phyloP scores from a whole-genome alignment of 37 sponge, comb jelly and placozoan species.

The Haliclona indistincta region DNA sequence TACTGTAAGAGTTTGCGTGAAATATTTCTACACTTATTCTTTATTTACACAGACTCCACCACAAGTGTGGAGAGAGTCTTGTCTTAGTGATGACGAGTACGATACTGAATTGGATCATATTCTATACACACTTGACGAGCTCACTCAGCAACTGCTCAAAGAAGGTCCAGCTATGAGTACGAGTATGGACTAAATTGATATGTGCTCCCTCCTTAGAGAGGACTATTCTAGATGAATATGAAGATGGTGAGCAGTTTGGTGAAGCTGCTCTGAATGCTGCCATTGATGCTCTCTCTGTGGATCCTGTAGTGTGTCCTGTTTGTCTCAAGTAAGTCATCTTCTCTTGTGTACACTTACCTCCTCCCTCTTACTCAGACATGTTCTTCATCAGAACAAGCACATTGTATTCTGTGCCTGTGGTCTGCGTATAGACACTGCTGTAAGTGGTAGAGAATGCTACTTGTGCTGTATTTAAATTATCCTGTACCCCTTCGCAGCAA shows the following conservation, averaged over 20 bases:
- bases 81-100: slow-evolving; percentile 1
- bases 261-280: slow-evolving; percentile 60
- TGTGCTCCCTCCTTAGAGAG: slow-evolving; percentile 32
- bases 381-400: slow-evolving; percentile 51
- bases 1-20: too few species aligned
- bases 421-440: slow-evolving; percentile 60
- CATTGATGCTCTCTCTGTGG: slow-evolving; percentile 41
- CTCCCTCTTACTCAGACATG: slow-evolving; percentile 17
- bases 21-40: background rate
- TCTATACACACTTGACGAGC: slow-evolving; percentile 57
- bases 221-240: slow-evolving; percentile 49
- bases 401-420: slow-evolving; percentile 78
- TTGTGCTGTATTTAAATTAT: background rate
- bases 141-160: slow-evolving; percentile 62
- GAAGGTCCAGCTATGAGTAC: slow-evolving; percentile 49
- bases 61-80: too few species aligned
- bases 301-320: slow-evolving; percentile 66
- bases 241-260: slow-evolving; percentile 27
- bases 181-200: background rate
- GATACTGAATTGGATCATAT: slow-evolving; percentile 48
- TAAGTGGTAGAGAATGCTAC: slow-evolving; percentile 26
- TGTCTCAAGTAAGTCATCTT: slow-evolving; percentile 62
- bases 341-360: slow-evolving; percentile 1
- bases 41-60: too few species aligned
- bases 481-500: too few species aligned